A percentile compares a stretch with the other conserved stretches of the same genome.
phyloP scores from a whole-genome alignment of 1,140 invertebrate genomes.

The Drosophila mojavensis region DNA sequence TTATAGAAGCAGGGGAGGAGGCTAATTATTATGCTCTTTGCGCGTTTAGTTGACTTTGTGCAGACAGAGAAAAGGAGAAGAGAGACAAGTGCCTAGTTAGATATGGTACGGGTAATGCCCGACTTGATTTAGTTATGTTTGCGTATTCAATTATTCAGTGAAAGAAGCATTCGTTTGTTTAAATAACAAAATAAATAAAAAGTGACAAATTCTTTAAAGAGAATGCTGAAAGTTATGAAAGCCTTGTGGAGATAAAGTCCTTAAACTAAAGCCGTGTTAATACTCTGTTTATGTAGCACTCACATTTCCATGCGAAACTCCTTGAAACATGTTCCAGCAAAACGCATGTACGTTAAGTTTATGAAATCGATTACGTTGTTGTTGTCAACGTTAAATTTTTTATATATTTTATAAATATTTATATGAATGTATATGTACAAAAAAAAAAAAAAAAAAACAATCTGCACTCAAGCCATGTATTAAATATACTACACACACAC shows the following conservation, averaged over 20 bases:
- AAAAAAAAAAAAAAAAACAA: not conserved
- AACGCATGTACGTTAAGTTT: constrained; percentile 64
- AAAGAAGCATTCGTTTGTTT: not conserved
- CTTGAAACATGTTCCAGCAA: constrained; percentile 53
- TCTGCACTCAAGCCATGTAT: constrained; percentile 56
- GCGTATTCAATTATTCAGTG: not conserved
- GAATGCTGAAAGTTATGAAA: too few relatives aligned
- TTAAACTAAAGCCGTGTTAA: too few relatives aligned
- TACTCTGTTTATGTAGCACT: too few relatives aligned
- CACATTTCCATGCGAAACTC: not conserved
- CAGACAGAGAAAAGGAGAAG: not conserved
- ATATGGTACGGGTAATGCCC: not conserved
- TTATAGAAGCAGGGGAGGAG: constrained; percentile 64
- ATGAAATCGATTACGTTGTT: constrained; percentile 36
- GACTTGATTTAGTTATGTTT: constrained; percentile 10
- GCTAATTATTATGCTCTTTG: constrained; percentile 45
- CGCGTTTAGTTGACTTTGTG: constrained; percentile 21
- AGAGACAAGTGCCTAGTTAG: constrained; percentile 22
- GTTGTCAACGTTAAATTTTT: constrained; percentile 53
- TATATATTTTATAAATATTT: constrained; percentile 77
- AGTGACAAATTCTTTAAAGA: not conserved
- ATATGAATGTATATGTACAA: constrained; percentile 48
- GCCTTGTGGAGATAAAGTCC: too few relatives aligned
- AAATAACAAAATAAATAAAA: not conserved
- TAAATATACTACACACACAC: constrained; percentile 27